phyloP scores from a whole-genome alignment of 2,888 invertebrate genomes.

The Bhutanitis thaidina region DNA sequence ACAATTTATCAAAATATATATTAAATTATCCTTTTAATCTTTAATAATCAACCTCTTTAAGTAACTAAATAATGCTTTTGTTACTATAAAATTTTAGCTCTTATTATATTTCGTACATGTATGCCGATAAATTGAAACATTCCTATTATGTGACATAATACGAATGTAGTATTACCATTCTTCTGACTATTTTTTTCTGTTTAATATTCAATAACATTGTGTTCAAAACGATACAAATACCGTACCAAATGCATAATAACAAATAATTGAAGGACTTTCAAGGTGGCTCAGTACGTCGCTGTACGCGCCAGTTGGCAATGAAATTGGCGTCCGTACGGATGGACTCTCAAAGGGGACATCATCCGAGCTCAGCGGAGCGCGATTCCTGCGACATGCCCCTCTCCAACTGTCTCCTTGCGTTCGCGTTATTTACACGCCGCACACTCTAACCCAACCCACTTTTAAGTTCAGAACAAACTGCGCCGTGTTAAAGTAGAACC shows the following conservation, averaged over 20 bases:
- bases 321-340: slow-evolving; percentile 59
- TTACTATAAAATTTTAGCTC: too few relatives aligned
- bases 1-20: too few relatives aligned
- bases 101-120: too few relatives aligned
- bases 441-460: slow-evolving; percentile 20
- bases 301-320: slow-evolving; percentile 61
- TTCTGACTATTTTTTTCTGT: too few relatives aligned
- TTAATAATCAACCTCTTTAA: too few relatives aligned
- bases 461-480: neutral
- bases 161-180: too few relatives aligned
- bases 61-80: too few relatives aligned
- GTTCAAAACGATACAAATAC: too few relatives aligned
- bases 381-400: slow-evolving; percentile 60
- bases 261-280: slow-evolving; percentile 13
- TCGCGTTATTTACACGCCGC: slow-evolving; percentile 25
- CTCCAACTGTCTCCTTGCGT: slow-evolving; percentile 39
- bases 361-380: slow-evolving; percentile 65
- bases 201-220: too few relatives aligned
- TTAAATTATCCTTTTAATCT: too few relatives aligned
- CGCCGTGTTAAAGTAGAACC: neutral
- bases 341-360: slow-evolving; percentile 63
- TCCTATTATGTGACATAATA: too few relatives aligned
- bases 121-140: too few relatives aligned
- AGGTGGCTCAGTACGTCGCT: slow-evolving; percentile 37
- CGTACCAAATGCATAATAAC: slow-evolving; percentile 1